Evolutionary conservation across 2,888 invertebrate genomes (phyloP).

Genomic region (Alitta virens): DNA sequence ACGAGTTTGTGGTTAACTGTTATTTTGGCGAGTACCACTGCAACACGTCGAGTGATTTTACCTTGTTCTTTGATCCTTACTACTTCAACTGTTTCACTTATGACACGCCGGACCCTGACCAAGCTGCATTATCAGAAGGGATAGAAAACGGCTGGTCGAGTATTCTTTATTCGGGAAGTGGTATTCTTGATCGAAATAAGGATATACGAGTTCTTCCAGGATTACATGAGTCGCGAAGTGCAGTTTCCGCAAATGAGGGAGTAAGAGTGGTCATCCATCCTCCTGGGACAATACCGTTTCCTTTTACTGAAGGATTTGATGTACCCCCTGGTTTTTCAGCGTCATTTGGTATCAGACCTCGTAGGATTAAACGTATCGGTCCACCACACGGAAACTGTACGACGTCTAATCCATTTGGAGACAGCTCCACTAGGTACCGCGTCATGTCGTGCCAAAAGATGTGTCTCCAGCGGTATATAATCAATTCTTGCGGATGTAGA

Average conservation of each 20-base stretch:
- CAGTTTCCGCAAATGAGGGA: slow-evolving; percentile 29
- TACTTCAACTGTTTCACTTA: slow-evolving; percentile 34
- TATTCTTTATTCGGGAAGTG: slow-evolving; percentile 30
- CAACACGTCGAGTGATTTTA: slow-evolving; percentile 22
- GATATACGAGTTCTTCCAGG: slow-evolving; percentile 30
- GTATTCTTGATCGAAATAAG: slow-evolving; percentile 28
- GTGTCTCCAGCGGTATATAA: slow-evolving; percentile 28
- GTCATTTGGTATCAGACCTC: slow-evolving; percentile 29
- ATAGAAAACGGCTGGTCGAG: slow-evolving; percentile 34
- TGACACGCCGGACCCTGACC: slow-evolving; percentile 13
- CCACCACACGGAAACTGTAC: slow-evolving; percentile 31
- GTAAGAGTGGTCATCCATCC: slow-evolving; percentile 32
- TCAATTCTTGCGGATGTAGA: slow-evolving; percentile 25
- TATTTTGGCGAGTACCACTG: slow-evolving; percentile 26
- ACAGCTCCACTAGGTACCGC: slow-evolving; percentile 15
- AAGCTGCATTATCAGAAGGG: slow-evolving; percentile 25
- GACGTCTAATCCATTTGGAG: slow-evolving; percentile 24
- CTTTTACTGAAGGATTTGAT: slow-evolving; percentile 32
- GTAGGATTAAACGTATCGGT: slow-evolving; percentile 26
- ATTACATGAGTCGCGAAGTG: slow-evolving; percentile 27
- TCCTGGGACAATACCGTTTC: slow-evolving; percentile 29
- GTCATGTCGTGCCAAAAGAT: slow-evolving; percentile 30
- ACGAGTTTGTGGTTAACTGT: slow-evolving; percentile 30
- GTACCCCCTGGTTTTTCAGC: slow-evolving; percentile 31
- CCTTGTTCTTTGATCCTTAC: slow-evolving; percentile 30